Percentiles rank a stretch among this genome's conserved stretches.
Conservation (phyloP, 2,888 invertebrate genomes). For the Drosophila mimetica region DNA sequence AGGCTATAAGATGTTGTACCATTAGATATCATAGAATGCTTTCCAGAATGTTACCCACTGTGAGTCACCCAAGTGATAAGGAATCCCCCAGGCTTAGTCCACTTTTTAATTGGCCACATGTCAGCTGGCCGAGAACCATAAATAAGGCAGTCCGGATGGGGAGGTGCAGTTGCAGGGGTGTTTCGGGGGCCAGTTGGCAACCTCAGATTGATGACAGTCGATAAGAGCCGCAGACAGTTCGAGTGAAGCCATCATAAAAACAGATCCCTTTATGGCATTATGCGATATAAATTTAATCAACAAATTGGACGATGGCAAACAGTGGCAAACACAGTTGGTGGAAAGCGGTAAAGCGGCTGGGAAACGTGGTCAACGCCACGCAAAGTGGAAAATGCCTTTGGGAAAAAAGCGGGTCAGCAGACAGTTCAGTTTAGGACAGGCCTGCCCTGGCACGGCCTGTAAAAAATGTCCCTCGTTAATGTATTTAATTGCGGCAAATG, state of each 20-base stretch:
- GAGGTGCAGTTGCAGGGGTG: conserved; percentile 17
- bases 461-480: conserved; percentile 45
- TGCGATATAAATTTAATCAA: conserved; percentile 41
- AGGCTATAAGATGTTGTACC: too few species aligned
- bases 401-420: conserved; percentile 77
- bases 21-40: too few species aligned
- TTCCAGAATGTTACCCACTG: not conserved
- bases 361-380: conserved; percentile 10
- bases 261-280: conserved; percentile 40
- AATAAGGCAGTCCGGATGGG: not conserved
- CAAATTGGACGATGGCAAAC: conserved; percentile 15
- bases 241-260: conserved; percentile 36
- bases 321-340: conserved; percentile 13
- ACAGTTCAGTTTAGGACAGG: conserved; percentile 60
- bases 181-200: not conserved
- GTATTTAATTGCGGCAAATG: conserved; percentile 43
- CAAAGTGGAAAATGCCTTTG: conserved; percentile 53
- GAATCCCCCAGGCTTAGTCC: conserved; percentile 40
- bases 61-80: conserved; percentile 30
- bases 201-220: conserved; percentile 34
- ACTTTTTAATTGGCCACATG: conserved; percentile 42
- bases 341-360: conserved; percentile 14
- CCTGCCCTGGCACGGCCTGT: conserved; percentile 13
- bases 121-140: conserved; percentile 26
- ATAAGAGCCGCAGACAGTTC: conserved; percentile 33